Base-by-base conservation (phyloP, 2,797 vertebrate genomes). In the Graptemys geographica region DNA sequence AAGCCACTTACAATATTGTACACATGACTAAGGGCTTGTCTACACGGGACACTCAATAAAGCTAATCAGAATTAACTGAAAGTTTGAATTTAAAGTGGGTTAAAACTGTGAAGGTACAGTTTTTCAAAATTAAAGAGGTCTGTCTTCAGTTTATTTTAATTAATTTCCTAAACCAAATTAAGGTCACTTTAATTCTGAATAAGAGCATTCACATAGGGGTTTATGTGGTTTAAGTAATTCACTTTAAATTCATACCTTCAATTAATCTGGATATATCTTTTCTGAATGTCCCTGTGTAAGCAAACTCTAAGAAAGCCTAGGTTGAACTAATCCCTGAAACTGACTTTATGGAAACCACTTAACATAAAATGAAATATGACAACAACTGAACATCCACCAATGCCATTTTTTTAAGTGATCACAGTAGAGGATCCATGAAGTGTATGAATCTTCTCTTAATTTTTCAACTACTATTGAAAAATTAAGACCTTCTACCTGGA, bases 341-440 rank as follows among this genome's bases (percentile, higher is more conserved):
- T 7, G 88, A 96, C 94, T 91, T 96, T 91, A 93, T 57, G 83
- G 81, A 96, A 96, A 86, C 59, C 76, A 94, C 90, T 86, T 92
- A 85, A 95, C 90, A 86, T 27, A 44, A 31, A 93, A 92, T 92
- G 87, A 47, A 28, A 52, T 2, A 74, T 94, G 83, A 82, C 96
- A 91, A 69, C 95, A 94, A 79, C 55, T 52, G 87, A 74, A 92
- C 93, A 93, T 79, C 88, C 62, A 72, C 3, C 23, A 1, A 74
- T 15, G 89, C 91, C 86, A 4, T 51, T 82, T 53, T 87, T 55
- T 83, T 76, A 90, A 81, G 83, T 41, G 94, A 94, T 69, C 83
- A 89, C 95, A 87, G 59, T 87, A 83, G 57, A 83, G 16, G 8
- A 69, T 37, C 33, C 19, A 72, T 41, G 37, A 72, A 21, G 87